Evolutionary conservation across 1,140 invertebrate species (phyloP), one percentile per base, ranked within the genome.

Genomic region (Tetragonula clypearis): DNA sequence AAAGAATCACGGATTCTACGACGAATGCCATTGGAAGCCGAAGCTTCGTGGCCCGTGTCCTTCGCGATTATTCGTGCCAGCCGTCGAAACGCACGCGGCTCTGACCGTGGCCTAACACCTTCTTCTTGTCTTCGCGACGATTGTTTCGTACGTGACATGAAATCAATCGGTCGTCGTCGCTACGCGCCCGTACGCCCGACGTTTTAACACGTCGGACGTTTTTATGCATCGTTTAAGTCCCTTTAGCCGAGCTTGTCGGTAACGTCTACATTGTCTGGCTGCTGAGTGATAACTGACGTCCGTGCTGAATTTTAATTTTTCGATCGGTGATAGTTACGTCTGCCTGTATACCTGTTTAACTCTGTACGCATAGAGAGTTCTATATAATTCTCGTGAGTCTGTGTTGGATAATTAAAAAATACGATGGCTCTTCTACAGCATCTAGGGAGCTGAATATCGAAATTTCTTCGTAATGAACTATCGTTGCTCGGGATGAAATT

Each of bases 1-100:
- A 68, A 19, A 68, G 83, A 87, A 90, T 87, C 68, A 62, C 75
- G 81, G 81, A 79, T 84, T 86, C 85, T 76, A 79, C 11, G 4
- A 58, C 56, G 88, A 86, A 86, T 86, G 82, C 87, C 84, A 88
- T 86, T 88, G 87, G 81, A 76, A 58, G 2, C 8, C 49, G 60
- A 0, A 58, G 79, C 62, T 72, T 62, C 53, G 35, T 68, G 53
- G 69, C 23, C 56, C 75, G 41, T 76, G 87, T 75, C 76, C 79
- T 83, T 23, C 23, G 60, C 60, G 60, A 62, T 62, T 62, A 62
- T 62, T 62, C 60, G 1, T 62, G 60, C 23, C 60, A n/a, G 5
- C 60, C 65, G 53, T n/a, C 56, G 87, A 68, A 82, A 86, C 60
- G 68, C 77, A 19, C 56, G 19, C 41, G 76, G 75, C 66, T 80